Conservation (phyloP, 2,113 vertebrate species). For the Macheiramphus alcinus region DNA sequence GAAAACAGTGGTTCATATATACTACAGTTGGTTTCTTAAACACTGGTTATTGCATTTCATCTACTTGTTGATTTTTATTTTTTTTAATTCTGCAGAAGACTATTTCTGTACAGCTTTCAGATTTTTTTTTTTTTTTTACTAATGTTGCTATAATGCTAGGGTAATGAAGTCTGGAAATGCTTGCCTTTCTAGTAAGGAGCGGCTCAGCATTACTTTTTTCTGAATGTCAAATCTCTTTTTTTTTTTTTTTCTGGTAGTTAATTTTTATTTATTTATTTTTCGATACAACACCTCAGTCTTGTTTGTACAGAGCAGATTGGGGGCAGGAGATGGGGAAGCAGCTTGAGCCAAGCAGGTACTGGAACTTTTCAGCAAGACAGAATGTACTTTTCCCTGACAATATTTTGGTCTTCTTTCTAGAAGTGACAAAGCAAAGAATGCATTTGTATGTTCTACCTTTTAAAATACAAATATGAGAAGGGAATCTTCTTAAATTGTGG, state of each 20-base stretch:
- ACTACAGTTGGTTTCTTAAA: neutral
- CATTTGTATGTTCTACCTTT: neutral
- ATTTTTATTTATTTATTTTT: neutral
- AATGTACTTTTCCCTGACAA: neutral
- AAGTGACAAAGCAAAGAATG: neutral
- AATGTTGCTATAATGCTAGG: fast-evolving
- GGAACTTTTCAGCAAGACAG: neutral
- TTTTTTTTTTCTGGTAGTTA: neutral
- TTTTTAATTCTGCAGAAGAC: neutral
- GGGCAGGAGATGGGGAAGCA: neutral
- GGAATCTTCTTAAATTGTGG: neutral
- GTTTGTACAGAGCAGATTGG: neutral
- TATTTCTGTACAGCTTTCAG: neutral
- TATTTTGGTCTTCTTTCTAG: fast-evolving
- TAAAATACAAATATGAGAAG: neutral
- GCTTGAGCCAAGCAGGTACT: neutral
- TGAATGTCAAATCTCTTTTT: neutral
- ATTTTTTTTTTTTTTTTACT: neutral
- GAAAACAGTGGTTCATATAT: neutral
- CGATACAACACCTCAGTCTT: neutral
- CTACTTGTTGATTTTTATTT: neutral
- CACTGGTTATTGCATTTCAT: neutral
- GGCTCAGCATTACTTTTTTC: neutral
- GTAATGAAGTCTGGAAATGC: neutral
- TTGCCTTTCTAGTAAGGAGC: neutral